Evolutionary conservation across 2,797 vertebrate species (phyloP), one percentile per base, ranked within the genome.

Genomic region (Selene dorsalis): DNA sequence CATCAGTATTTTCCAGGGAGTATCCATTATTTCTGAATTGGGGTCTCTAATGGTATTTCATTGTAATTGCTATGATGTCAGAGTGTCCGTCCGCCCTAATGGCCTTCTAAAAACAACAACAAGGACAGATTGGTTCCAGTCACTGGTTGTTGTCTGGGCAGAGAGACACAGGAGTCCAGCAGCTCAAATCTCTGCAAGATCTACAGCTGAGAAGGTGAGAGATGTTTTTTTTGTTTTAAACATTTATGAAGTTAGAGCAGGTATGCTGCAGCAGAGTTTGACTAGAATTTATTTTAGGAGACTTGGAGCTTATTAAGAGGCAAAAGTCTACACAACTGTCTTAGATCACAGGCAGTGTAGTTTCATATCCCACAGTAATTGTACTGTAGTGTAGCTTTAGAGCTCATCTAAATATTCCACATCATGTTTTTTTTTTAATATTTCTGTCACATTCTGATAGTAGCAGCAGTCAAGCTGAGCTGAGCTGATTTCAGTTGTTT

Each of bases 11-110:
- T 94, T 93, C 91, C 93, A 91, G 86, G 87, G 89, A 93, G 89
- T 91, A 86, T 84, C 90, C 87, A 88, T 93, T 91, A 90, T 89
- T 93, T 88, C 85, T 90, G 88, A 85, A 87, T 90, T 77, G 83
- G 90, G 89, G 88, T 90, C 87, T 84, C 91, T 90, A 89, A 92
- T 89, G 90, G 85, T 81, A 89, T 94, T 93, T 92, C 79, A 87
- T 89, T 91, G 87, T 94, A 93, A 94, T 94, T 94, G 90, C 87
- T 75, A 92, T 95, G 93, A 94, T 93, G 93, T 95, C 93, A 94
- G 91, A 85, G 69, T 85, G 91, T 93, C 89, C 89, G 82, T 84
- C 85, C 82, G 69, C 89, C 87, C 91, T 87, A 91, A 88, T 86
- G 85, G 80, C 79, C 76, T 88, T 80, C 89, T 92, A 89, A 91